Conservation (phyloP, 1,140 invertebrate species). For the Lasioglossum baleicum region DNA sequence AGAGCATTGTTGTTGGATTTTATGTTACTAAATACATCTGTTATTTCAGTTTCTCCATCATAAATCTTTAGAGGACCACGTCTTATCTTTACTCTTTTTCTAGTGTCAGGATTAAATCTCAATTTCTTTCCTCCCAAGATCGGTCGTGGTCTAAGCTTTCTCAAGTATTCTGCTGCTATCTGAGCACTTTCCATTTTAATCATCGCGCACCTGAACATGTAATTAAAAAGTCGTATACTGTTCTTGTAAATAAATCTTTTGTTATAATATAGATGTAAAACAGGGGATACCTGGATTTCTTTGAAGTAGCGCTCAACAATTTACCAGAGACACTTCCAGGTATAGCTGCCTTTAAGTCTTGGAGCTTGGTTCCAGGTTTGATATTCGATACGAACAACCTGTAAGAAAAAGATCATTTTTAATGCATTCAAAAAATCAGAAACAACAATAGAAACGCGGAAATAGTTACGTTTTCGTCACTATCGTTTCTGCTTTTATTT, state of each 20-base stretch:
- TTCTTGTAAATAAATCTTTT: not conserved
- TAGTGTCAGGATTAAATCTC: conserved; percentile 52
- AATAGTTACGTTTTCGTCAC: conserved; percentile 55
- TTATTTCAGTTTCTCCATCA: conserved; percentile 33
- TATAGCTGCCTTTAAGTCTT: conserved; percentile 61
- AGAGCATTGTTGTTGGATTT: not conserved
- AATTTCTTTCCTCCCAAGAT: conserved; percentile 50
- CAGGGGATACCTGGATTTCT: conserved; percentile 44
- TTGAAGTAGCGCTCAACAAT: conserved; percentile 58
- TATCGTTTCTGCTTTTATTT: conserved; percentile 30
- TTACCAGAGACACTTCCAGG: conserved; percentile 58
- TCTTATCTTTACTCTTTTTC: conserved; percentile 38
- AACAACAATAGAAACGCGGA: not conserved
- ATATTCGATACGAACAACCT: conserved; percentile 68
- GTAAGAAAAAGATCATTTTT: conserved; percentile 20
- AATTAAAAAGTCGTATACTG: not conserved
- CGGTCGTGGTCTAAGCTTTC: conserved; percentile 43
- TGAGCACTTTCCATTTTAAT: conserved; percentile 54
- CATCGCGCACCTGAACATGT: conserved; percentile 54
- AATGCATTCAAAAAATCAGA: conserved; percentile 8
- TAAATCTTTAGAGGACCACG: conserved; percentile 42
- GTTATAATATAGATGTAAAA: conserved; percentile 4
- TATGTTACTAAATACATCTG: not conserved
- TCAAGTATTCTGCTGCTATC: conserved; percentile 60
- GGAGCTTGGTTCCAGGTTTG: conserved; percentile 42